These are phyloP conservation scores for Umimayanthus chanpuru DNA, from an alignment of 92 coral and sea anemone genomes.

Conservation along the genomic window DNA sequence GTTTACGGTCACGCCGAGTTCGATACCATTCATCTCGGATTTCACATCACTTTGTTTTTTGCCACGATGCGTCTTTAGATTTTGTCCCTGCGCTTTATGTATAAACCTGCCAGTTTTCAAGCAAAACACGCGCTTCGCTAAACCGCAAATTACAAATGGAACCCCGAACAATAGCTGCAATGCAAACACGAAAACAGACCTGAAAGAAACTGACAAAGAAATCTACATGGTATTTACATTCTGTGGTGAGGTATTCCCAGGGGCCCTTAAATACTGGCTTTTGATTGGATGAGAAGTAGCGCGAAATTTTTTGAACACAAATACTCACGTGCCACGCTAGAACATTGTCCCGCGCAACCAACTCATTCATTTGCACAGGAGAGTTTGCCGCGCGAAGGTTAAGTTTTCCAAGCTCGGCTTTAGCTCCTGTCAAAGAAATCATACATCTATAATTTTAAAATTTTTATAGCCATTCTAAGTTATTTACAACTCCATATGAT, in stretches of 20 bases:
- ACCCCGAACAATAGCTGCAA: neutral
- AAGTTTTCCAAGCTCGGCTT: neutral
- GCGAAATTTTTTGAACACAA: constrained; percentile 40
- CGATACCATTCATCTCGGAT: neutral
- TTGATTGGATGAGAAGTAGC: constrained; percentile 33
- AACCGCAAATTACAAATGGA: constrained; percentile 29
- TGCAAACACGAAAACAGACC: neutral
- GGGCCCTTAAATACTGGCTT: constrained; percentile 17
- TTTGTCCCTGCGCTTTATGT: neutral
- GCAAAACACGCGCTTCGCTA: constrained; percentile 25
- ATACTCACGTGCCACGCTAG: constrained; percentile 42
- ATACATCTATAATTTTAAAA: neutral
- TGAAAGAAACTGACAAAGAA: constrained; percentile 29
- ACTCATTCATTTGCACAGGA: constrained; percentile 58
- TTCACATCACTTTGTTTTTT: neutral
- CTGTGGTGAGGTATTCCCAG: constrained; percentile 5
- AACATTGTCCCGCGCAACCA: constrained; percentile 50
- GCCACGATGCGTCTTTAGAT: constrained; percentile 1
- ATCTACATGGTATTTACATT: constrained; percentile 49
- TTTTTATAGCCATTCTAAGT: neutral
- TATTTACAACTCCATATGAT: constrained; percentile 39
- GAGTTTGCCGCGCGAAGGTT: constrained; percentile 54
- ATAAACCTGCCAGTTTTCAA: constrained; percentile 12
- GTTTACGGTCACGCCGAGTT: neutral
- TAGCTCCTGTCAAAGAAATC: constrained; percentile 22